A percentile compares a stretch with the other conserved stretches of the same genome.
phyloP scores from a whole-genome alignment of 2,888 invertebrate species.

The Drosophila infuscata region DNA sequence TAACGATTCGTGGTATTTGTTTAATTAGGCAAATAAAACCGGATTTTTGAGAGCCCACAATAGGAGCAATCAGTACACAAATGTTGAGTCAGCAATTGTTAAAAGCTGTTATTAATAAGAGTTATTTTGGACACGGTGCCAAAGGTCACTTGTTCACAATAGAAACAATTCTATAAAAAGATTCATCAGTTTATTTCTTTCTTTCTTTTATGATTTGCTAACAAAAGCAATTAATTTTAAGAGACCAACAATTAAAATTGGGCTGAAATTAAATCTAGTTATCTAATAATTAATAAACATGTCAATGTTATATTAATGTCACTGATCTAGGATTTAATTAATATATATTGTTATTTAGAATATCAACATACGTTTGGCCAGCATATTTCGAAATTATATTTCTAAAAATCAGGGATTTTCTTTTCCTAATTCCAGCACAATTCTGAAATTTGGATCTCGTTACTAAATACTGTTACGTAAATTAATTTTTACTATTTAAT shows the following conservation, averaged over 20 bases:
- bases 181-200: slow-evolving; percentile 16
- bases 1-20: background rate
- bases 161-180: slow-evolving; percentile 21
- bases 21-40: slow-evolving; percentile 11
- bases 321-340: slow-evolving; percentile 47
- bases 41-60: slow-evolving; percentile 34
- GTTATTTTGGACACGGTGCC: slow-evolving; percentile 23
- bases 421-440: background rate
- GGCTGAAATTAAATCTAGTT: slow-evolving; percentile 50
- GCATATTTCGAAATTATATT: background rate
- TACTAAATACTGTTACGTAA: background rate
- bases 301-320: slow-evolving; percentile 59
- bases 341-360: background rate
- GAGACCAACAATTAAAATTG: slow-evolving; percentile 24
- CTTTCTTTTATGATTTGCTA: background rate
- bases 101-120: slow-evolving; percentile 27
- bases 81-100: slow-evolving; percentile 36
- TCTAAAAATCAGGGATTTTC: background rate
- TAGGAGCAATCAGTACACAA: slow-evolving; percentile 35
- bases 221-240: background rate
- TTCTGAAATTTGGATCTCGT: too few relatives aligned
- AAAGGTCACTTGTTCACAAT: slow-evolving; percentile 38
- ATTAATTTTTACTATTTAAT: background rate
- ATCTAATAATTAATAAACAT: slow-evolving; percentile 55
- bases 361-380: background rate